Conservation (phyloP, 2,797 vertebrate genomes). For the Eutrigla gurnardus region DNA sequence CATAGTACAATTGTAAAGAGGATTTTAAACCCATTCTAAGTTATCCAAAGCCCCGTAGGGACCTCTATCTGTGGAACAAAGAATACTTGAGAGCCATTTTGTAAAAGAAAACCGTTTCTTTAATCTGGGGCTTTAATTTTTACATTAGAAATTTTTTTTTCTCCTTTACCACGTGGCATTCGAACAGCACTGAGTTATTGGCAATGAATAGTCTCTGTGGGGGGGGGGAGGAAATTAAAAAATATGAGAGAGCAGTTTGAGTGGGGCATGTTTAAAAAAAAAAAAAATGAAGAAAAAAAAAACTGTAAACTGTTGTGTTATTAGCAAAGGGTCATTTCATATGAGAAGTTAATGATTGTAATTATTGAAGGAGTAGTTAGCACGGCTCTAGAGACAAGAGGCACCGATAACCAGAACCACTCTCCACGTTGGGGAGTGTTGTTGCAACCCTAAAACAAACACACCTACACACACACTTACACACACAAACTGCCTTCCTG, state of each 20-base stretch:
- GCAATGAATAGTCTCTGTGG: constrained; percentile 47
- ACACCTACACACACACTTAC: constrained; percentile 13
- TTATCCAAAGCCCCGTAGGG: constrained; percentile 81
- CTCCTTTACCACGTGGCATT: constrained; percentile 66
- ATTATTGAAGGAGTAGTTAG: constrained; percentile 46
- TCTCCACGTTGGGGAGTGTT: constrained; percentile 51
- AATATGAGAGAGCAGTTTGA: constrained; percentile 19
- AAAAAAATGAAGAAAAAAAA: constrained; percentile 42
- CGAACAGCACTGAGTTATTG: constrained; percentile 64
- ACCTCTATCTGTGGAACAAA: constrained; percentile 84
- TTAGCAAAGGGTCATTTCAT: constrained; percentile 64
- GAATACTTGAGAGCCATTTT: constrained; percentile 82
- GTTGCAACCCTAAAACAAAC: constrained; percentile 51
- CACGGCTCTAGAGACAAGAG: constrained; percentile 42
- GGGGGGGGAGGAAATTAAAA: constrained; percentile 18
- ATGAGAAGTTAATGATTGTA: constrained; percentile 59
- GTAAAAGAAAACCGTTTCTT: constrained; percentile 70
- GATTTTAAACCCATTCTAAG: constrained; percentile 81
- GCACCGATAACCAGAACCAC: constrained; percentile 56
- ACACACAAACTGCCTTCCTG: constrained; percentile 70
- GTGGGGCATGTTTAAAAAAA: constrained; percentile 41
- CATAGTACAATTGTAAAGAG: constrained; percentile 75
- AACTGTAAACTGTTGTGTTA: constrained; percentile 55
- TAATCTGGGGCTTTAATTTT: constrained; percentile 79
- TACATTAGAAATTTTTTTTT: constrained; percentile 60